A percentile compares a stretch with the other conserved stretches of the same genome.
Conservation (phyloP, 2,113 vertebrate genomes). For the Ammodytes marinus region DNA sequence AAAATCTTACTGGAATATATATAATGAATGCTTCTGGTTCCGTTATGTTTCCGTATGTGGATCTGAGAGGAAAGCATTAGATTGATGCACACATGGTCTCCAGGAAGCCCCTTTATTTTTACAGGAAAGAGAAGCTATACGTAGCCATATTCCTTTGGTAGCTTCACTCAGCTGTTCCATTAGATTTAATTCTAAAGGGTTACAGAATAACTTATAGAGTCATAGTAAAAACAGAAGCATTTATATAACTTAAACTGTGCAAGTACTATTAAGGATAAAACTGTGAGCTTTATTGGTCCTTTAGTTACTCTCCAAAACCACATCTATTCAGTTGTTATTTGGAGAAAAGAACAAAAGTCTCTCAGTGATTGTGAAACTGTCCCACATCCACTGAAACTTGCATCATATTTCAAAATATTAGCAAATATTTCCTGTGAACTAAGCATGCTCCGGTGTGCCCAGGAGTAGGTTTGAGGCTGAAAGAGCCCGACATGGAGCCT, state of each 20-base stretch:
- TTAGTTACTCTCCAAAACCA: slow-evolving; percentile 4
- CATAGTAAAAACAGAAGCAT: not conserved
- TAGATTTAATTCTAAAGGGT: not conserved
- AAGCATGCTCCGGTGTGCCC: slow-evolving; percentile 7
- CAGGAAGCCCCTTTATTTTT: not conserved
- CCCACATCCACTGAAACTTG: not conserved
- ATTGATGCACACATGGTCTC: slow-evolving; percentile 5
- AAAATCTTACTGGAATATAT: not conserved
- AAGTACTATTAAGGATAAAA: not conserved
- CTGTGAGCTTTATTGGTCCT: not conserved
- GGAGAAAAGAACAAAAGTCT: not conserved
- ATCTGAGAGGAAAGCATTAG: not conserved
- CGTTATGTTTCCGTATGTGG: not conserved
- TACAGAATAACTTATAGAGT: not conserved
- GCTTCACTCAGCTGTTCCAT: not conserved
- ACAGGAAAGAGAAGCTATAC: not conserved
- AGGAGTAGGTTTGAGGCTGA: slow-evolving; percentile 14
- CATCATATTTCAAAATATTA: slow-evolving; percentile 17
- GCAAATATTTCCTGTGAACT: slow-evolving; percentile 28
- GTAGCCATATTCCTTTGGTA: not conserved
- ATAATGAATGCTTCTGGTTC: not conserved
- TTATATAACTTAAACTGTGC: not conserved
- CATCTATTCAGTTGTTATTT: slow-evolving; percentile 21
- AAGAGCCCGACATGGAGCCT: slow-evolving; percentile 15
- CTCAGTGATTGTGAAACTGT: not conserved